phyloP scores from a whole-genome alignment of 1,140 invertebrate genomes.

The Heliconius congener region DNA sequence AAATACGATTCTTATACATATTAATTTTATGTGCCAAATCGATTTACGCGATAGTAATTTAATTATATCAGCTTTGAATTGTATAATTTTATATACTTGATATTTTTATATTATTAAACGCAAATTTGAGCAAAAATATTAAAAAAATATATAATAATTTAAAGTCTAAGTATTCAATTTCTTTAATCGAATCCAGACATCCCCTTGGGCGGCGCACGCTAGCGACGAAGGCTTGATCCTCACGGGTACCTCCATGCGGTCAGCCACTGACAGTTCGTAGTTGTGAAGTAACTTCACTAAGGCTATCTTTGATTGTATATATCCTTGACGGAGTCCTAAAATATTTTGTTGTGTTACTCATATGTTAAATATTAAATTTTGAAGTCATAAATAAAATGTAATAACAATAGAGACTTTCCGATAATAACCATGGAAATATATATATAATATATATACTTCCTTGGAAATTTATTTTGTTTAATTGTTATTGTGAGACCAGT shows the following conservation, averaged over 20 bases:
- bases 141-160: not conserved
- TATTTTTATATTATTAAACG: no score
- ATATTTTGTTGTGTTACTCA: conserved; percentile 4
- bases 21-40: no score
- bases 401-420: not conserved
- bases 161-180: conserved; percentile 35
- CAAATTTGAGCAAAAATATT: no score
- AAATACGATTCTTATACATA: no score
- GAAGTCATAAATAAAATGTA: not conserved
- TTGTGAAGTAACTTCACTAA: conserved; percentile 75
- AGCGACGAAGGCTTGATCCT: conserved; percentile 55
- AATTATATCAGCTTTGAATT: not conserved
- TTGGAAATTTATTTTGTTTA: not conserved
- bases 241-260: conserved; percentile 64
- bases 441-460: no score
- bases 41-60: no score
- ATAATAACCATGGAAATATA: no score
- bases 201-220: conserved; percentile 53
- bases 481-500: not conserved
- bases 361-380: not conserved
- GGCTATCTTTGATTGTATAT: conserved; percentile 80
- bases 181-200: conserved; percentile 62
- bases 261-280: conserved; percentile 62
- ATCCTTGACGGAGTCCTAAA: conserved; percentile 71
- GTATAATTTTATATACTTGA: not conserved